Percentiles rank a stretch among this genome's conserved stretches.
Conservation (phyloP, 2,888 invertebrate species). For the Brachypalpus laphriformis region DNA sequence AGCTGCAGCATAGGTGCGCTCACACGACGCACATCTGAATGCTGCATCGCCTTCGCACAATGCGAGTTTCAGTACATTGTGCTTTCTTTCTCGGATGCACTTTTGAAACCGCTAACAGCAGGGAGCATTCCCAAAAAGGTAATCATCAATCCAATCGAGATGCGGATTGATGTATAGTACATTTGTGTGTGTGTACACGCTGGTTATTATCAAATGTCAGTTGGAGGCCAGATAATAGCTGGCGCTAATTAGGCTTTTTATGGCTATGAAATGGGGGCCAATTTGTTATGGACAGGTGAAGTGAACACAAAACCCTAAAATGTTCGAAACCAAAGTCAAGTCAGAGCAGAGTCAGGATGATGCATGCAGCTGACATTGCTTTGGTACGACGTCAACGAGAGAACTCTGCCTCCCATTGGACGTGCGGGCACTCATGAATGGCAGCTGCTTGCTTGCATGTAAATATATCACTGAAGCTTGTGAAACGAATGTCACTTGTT, state of each 20-base stretch:
- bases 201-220: slow-evolving; percentile 67
- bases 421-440: background rate
- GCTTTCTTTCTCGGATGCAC: slow-evolving; percentile 27
- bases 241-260: slow-evolving; percentile 63
- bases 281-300: slow-evolving; percentile 45
- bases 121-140: slow-evolving; percentile 40
- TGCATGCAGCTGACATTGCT: background rate
- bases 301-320: slow-evolving; percentile 5
- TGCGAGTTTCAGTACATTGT: slow-evolving; percentile 8
- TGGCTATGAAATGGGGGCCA: slow-evolving; percentile 27
- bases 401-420: background rate
- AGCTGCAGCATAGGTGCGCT: slow-evolving; percentile 49
- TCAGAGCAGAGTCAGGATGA: slow-evolving; percentile 19
- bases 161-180: slow-evolving; percentile 28
- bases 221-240: slow-evolving; percentile 31
- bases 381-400: slow-evolving; percentile 7
- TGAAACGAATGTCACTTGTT: slow-evolving; percentile 25
- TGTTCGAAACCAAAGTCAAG: slow-evolving; percentile 40
- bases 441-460: background rate
- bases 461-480: slow-evolving; percentile 1
- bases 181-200: slow-evolving; percentile 35
- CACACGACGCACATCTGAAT: slow-evolving; percentile 33
- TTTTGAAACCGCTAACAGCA: slow-evolving; percentile 30
- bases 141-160: slow-evolving; percentile 18
- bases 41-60: slow-evolving; percentile 17